These are phyloP conservation scores for Hemithea aestivaria DNA, from an alignment of 2,888 invertebrate genomes.

Conservation along the genomic window DNA sequence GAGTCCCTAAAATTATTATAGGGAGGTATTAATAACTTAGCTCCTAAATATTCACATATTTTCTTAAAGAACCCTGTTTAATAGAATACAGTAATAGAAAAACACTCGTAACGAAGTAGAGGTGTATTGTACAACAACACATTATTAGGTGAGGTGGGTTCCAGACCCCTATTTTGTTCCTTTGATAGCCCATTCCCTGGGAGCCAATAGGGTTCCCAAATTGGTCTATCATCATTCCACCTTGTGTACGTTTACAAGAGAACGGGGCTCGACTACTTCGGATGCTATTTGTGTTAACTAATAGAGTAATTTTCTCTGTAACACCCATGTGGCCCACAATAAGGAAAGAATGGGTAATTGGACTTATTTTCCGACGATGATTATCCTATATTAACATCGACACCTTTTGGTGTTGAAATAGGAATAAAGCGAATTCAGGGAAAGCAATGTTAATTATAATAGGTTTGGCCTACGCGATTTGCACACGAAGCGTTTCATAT, in stretches of 20 bases:
- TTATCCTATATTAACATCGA: no score
- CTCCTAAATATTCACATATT: no score
- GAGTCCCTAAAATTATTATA: no score
- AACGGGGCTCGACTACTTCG: conserved; percentile 16
- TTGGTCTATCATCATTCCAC: conserved; percentile 32
- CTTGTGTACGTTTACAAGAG: conserved; percentile 23
- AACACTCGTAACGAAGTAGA: conserved; percentile 5
- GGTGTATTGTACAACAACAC: conserved; percentile 19
- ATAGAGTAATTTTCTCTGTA: conserved; percentile 15
- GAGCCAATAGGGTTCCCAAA: conserved; percentile 24
- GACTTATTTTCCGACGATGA: no score
- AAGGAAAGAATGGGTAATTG: background rate
- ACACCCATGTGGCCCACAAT: conserved; percentile 3
- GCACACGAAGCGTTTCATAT: no score
- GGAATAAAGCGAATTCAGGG: no score
- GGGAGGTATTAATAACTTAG: no score
- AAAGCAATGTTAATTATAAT: no score
- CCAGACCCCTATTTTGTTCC: conserved; percentile 23
- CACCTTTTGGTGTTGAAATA: no score
- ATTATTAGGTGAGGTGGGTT: conserved; percentile 23
- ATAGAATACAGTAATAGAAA: conserved; percentile 1
- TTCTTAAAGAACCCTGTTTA: conserved; percentile 1
- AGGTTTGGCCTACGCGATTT: no score
- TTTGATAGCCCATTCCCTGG: conserved; percentile 26
- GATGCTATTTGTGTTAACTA: conserved; percentile 23